Conservation (phyloP, 1,140 invertebrate species). For the Mycetomoellerius zeteki region DNA sequence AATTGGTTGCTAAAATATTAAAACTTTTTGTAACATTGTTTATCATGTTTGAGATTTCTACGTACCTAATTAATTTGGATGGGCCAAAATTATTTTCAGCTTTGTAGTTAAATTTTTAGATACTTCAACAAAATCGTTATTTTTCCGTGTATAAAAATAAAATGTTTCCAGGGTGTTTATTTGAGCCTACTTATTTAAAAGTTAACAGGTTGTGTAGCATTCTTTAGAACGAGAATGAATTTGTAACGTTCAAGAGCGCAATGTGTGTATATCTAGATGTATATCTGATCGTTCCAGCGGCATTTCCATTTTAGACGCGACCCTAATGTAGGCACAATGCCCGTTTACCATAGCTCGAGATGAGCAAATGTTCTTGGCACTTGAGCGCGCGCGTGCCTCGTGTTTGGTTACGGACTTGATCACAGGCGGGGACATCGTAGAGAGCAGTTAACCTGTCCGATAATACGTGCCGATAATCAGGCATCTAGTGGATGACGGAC, state of each 20-base stretch:
- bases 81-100: no score
- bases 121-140: no score
- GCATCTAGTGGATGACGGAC: slow-evolving; percentile 74
- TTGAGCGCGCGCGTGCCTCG: slow-evolving; percentile 57
- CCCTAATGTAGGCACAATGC: slow-evolving; percentile 25
- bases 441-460: slow-evolving; percentile 75
- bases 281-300: neutral
- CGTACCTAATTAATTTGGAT: no score
- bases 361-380: slow-evolving; percentile 63
- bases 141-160: no score
- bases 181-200: no score
- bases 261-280: no score
- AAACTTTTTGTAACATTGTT: no score
- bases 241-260: neutral
- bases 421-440: slow-evolving; percentile 58
- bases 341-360: slow-evolving; percentile 47
- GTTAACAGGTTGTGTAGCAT: no score
- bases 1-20: no score
- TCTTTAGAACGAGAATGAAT: neutral
- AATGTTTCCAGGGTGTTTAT: no score
- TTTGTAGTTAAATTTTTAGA: no score
- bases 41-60: no score
- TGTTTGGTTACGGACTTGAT: slow-evolving; percentile 66
- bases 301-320: slow-evolving; percentile 20
- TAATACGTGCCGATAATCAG: slow-evolving; percentile 76